Evolutionary conservation across 1,140 invertebrate genomes (phyloP).

Genomic region (Hyles euphorbiae): DNA sequence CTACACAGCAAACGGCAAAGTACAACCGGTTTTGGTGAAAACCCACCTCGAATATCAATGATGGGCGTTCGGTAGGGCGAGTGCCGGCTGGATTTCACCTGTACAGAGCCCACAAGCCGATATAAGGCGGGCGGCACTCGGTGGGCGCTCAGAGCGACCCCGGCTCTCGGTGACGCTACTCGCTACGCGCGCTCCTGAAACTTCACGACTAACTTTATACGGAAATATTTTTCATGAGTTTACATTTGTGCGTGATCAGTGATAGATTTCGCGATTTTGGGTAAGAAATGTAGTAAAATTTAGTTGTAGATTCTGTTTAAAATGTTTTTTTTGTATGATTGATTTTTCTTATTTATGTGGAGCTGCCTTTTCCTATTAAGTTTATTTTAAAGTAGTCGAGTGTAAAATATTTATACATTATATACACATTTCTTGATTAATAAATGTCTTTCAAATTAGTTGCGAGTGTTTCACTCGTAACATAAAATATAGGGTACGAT

Average conservation of each 20-base stretch:
- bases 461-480: too few species aligned
- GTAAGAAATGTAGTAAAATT: background rate
- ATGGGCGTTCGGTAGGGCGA: background rate
- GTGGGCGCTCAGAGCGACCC: constrained; percentile 41
- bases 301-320: background rate
- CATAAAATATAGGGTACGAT: too few species aligned
- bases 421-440: too few species aligned
- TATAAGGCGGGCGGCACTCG: background rate
- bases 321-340: background rate
- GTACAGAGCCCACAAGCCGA: too few species aligned
- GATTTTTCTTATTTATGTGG: background rate
- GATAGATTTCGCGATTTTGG: background rate
- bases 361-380: too few species aligned
- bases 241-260: constrained; percentile 7
- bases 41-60: constrained; percentile 1
- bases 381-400: too few species aligned
- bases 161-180: constrained; percentile 28
- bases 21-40: background rate
- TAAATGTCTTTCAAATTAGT: too few species aligned
- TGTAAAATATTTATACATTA: too few species aligned
- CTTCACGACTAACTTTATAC: constrained; percentile 28
- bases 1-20: too few species aligned
- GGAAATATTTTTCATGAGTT: background rate
- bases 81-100: too few species aligned
- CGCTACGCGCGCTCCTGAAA: constrained; percentile 30